Evolutionary conservation across 2,113 vertebrate species (phyloP).

Genomic region (Bettongia penicillata): DNA sequence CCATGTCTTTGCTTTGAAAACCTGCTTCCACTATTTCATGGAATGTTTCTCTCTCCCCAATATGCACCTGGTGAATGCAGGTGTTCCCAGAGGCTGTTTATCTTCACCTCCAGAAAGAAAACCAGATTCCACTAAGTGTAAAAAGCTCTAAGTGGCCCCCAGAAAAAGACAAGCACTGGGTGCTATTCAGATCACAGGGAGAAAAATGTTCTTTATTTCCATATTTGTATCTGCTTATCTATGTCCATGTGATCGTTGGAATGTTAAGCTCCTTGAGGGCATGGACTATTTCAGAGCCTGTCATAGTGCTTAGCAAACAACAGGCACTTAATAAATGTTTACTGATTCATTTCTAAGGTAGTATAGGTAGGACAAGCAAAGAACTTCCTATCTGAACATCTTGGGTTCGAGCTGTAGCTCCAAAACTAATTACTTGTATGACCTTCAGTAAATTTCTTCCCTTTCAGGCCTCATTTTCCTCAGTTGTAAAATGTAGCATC

Average conservation of each 20-base stretch:
- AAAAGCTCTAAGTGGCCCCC: not conserved
- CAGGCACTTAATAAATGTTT: not conserved
- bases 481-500: not conserved
- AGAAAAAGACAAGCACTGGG: not conserved
- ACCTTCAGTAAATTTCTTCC: not conserved
- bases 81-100: not conserved
- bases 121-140: not conserved
- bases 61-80: not conserved
- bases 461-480: not conserved
- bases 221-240: not conserved
- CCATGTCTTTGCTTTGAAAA: not conserved
- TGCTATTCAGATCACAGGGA: not conserved
- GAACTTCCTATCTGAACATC: not conserved
- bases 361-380: not conserved
- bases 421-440: not conserved
- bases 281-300: not conserved
- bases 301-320: not conserved
- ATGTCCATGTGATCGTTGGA: not conserved
- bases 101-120: not conserved
- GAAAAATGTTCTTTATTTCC: not conserved
- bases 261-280: not conserved
- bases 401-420: not conserved
- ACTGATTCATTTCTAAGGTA: not conserved
- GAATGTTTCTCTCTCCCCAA: not conserved
- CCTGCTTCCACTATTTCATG: not conserved